A percentile compares a stretch with the other conserved stretches of the same genome.
phyloP scores from a whole-genome alignment of 1,140 invertebrate genomes.

The Pseudobourletiella spinata region DNA sequence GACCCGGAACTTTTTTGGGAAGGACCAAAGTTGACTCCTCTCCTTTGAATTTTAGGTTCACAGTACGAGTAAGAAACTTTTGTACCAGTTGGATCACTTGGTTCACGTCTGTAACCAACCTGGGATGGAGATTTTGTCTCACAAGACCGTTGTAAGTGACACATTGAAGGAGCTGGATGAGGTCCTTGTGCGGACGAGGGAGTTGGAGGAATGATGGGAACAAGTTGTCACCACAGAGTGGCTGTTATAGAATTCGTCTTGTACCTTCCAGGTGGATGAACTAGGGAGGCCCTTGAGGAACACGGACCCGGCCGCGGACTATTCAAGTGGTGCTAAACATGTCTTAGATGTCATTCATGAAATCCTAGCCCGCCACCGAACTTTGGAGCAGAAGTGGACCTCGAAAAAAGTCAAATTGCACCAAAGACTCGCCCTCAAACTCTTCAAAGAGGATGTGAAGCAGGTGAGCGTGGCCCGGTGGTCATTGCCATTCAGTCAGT shows the following conservation, averaged over 20 bases:
- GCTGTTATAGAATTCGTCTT: too few relatives aligned
- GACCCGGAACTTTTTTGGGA: too few relatives aligned
- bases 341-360: slow-evolving; percentile 83
- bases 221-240: too few relatives aligned
- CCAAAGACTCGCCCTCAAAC: slow-evolving; percentile 78
- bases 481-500: too few relatives aligned
- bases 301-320: slow-evolving; percentile 82
- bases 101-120: slow-evolving; percentile 92
- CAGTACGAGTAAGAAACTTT: slow-evolving; percentile 90
- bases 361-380: slow-evolving; percentile 85
- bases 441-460: slow-evolving; percentile 92
- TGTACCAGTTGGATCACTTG: slow-evolving; percentile 89
- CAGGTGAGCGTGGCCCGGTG: too few relatives aligned
- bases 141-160: slow-evolving; percentile 47
- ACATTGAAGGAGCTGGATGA: too few relatives aligned
- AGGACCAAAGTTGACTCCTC: too few relatives aligned
- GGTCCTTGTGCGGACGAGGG: too few relatives aligned
- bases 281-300: slow-evolving; percentile 48
- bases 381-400: slow-evolving; percentile 88
- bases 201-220: too few relatives aligned
- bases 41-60: slow-evolving; percentile 78
- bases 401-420: slow-evolving; percentile 86
- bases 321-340: slow-evolving; percentile 84
- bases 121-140: slow-evolving; percentile 52
- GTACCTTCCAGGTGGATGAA: slow-evolving; percentile 27